Evolutionary conservation across 2,888 invertebrate genomes (phyloP).

Genomic region (Drosophila pullipes): DNA sequence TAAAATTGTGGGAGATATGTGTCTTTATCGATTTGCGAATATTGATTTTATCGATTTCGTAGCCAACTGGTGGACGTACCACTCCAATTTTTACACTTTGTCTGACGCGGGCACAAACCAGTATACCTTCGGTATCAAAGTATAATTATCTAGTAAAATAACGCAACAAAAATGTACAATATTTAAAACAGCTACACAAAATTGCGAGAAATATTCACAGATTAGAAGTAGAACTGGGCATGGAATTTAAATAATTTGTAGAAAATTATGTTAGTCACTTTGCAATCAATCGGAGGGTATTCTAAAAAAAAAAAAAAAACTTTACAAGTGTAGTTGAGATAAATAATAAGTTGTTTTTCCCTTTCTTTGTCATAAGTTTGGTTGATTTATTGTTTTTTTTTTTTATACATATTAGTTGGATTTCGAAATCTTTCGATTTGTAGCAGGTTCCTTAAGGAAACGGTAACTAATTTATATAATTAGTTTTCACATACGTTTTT

Average conservation of each 20-base stretch:
- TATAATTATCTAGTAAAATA: conserved; percentile 33
- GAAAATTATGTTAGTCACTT: background rate
- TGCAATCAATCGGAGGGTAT: background rate
- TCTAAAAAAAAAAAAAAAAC: background rate
- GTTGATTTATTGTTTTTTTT: background rate
- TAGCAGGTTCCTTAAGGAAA: background rate
- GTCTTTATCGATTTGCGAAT: too few relatives aligned
- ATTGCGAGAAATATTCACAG: background rate
- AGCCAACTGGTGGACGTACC: too few relatives aligned
- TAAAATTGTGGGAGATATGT: too few relatives aligned
- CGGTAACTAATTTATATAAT: background rate
- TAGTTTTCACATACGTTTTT: background rate
- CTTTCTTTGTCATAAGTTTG: background rate
- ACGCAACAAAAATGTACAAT: conserved; percentile 35
- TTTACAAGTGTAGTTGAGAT: background rate
- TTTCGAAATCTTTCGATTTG: background rate
- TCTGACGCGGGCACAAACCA: too few relatives aligned
- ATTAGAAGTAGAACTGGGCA: background rate
- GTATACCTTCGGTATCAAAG: too few relatives aligned
- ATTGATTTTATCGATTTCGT: too few relatives aligned
- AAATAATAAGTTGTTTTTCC: background rate
- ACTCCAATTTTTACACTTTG: too few relatives aligned
- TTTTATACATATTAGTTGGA: background rate
- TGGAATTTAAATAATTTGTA: background rate
- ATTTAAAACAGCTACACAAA: conserved; percentile 1